Base-by-base conservation (phyloP, 2,888 invertebrate genomes). In the Venustoraphidia nigricollis region DNA sequence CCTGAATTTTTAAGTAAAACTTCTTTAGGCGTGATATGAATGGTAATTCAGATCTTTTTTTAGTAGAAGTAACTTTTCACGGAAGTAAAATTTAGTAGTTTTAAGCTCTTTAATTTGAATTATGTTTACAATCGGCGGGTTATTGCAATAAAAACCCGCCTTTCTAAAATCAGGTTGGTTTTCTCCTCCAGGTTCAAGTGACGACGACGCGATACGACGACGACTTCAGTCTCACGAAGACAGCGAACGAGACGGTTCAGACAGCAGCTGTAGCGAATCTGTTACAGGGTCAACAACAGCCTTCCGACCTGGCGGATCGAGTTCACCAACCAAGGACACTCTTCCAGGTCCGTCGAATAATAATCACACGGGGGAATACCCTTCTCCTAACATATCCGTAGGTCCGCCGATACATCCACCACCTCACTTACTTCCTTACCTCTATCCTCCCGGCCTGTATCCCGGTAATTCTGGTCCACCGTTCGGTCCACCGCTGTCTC, bases 351-450 rank as follows among this genome's bases (percentile, higher is more conserved):
- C 78, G n/a, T 77, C 77, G 54, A 57, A 64, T 44, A 57, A 61
- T 54, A 59, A 71, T 50, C 68, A 78, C 55, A 56, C 72, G 58
- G 66, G 76, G 59, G 68, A 68, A 50, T 86, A 86, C 55, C 90
- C 90, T 1, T 83, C 89, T 53, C 93, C 93, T 14, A 94, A 94
- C 70, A 92, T 93, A 53, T 91, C 91, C 36, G 85, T 94, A 39
- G 94, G 93, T 45, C 93, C 93, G 39, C 92, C 92, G 42, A 84
- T 92, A 43, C 93, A 93, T 62, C 91, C 92, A 42, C 90, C 91
- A 45, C 81, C 89, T 36, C 84, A 83, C 66, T 74, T 88, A 62
- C 72, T 94, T 62, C 93, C 94, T 56, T 94, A 94, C 73, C 80
- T 95, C 47, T 94, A 93, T 67, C 91, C 91, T 36, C 87, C 82